Percentiles rank a stretch among this genome's conserved stretches.
These are phyloP conservation scores for Poecilia wingei DNA, from an alignment of 2,797 vertebrate genomes.

Conservation along the genomic window DNA sequence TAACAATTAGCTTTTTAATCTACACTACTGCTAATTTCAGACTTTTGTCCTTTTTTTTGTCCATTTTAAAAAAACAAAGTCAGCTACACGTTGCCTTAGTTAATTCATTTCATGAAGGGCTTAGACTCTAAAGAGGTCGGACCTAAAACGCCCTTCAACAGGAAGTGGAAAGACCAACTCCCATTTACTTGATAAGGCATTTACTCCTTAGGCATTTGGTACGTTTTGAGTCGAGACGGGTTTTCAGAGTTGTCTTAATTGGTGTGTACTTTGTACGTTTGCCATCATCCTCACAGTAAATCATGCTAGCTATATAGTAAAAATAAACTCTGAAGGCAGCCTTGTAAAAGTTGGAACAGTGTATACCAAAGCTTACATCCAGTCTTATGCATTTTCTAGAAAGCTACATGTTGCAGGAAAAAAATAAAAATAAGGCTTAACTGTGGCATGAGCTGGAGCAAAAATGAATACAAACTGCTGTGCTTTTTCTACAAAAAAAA, in stretches of 20 bases:
- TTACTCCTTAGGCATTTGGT: slow-evolving; percentile 59
- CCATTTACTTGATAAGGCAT: slow-evolving; percentile 67
- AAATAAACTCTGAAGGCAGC: slow-evolving; percentile 43
- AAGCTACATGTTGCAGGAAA: slow-evolving; percentile 73
- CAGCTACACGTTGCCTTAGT: slow-evolving; percentile 78
- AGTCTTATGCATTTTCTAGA: slow-evolving; percentile 83
- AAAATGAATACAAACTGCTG: slow-evolving; percentile 79
- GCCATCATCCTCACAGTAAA: slow-evolving; percentile 44
- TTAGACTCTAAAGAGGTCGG: slow-evolving; percentile 58
- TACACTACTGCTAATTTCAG: slow-evolving; percentile 31
- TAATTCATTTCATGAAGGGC: slow-evolving; percentile 72
- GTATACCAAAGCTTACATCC: slow-evolving; percentile 89
- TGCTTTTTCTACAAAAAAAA: slow-evolving; percentile 74
- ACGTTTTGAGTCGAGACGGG: slow-evolving; percentile 56
- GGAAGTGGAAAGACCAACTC: slow-evolving; percentile 63
- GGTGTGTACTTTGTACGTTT: slow-evolving; percentile 54
- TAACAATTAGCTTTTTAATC: slow-evolving; percentile 19
- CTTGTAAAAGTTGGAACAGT: slow-evolving; percentile 68
- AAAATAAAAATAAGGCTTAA: slow-evolving; percentile 28
- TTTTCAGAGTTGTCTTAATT: slow-evolving; percentile 54
- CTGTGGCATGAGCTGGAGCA: slow-evolving; percentile 82
- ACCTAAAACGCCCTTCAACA: slow-evolving; percentile 66
- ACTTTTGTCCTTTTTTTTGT: slow-evolving; percentile 27
- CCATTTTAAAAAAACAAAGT: slow-evolving; percentile 30
- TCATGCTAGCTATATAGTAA: slow-evolving; percentile 34